Evolutionary conservation across 2,888 invertebrate species (phyloP).

Genomic region (Dasypolia templi): DNA sequence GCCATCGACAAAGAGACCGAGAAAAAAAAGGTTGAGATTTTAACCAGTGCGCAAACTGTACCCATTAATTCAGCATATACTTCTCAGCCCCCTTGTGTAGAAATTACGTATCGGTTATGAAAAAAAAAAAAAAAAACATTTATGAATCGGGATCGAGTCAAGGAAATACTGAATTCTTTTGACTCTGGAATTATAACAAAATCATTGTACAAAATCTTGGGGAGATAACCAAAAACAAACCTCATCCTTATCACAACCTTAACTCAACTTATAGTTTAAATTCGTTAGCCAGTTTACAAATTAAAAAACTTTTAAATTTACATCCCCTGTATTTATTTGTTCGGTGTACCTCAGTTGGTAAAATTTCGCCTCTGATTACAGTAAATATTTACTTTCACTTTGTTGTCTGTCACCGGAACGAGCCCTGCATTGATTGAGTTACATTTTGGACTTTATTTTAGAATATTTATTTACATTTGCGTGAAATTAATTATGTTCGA

Average conservation of each 20-base stretch:
- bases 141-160: no score
- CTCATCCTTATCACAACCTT: conserved; percentile 18
- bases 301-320: conserved; percentile 58
- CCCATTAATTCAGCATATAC: no score
- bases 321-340: conserved; percentile 60
- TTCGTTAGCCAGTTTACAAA: conserved; percentile 45
- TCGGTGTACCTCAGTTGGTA: conserved; percentile 50
- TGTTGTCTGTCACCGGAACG: conserved; percentile 66
- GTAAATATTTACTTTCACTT: conserved; percentile 76
- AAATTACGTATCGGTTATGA: no score
- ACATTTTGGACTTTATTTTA: conserved; percentile 34
- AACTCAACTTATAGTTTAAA: conserved; percentile 46
- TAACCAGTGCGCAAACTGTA: no score
- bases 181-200: not conserved
- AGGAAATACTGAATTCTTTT: not conserved
- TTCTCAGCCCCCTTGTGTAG: no score
- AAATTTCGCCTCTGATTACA: conserved; percentile 77
- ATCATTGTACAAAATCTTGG: not conserved
- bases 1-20: not conserved
- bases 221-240: conserved; percentile 11
- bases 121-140: no score
- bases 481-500: not conserved
- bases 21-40: no score
- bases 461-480: conserved; percentile 18
- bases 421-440: conserved; percentile 70